A percentile compares a stretch with the other conserved stretches of the same genome.
phyloP scores from a whole-genome alignment of 2,797 vertebrate genomes.

The Rhodeus uyekii region DNA sequence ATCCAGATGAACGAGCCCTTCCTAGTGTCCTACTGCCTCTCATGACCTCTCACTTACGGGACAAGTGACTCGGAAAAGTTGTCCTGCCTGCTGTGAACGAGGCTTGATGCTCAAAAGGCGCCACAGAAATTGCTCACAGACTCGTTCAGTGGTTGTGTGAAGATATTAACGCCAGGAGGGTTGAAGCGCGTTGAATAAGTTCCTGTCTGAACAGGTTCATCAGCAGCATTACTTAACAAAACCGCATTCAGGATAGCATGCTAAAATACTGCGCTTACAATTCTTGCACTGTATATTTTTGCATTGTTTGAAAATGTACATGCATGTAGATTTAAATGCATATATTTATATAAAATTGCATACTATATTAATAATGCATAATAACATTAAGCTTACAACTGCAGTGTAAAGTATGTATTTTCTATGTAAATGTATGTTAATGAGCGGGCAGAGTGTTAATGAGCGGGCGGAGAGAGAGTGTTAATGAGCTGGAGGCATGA shows the following conservation, averaged over 20 bases:
- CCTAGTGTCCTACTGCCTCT: background rate
- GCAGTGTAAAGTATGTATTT: background rate
- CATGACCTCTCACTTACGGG: background rate
- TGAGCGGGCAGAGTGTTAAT: too few species aligned
- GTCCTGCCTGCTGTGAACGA: background rate
- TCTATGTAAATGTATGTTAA: background rate
- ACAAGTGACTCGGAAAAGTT: background rate
- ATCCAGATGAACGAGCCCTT: conserved; percentile 3
- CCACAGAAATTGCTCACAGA: background rate
- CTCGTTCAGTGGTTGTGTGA: background rate
- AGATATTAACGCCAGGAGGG: background rate
- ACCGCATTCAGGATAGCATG: background rate
- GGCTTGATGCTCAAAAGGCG: background rate
- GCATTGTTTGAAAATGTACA: too few species aligned
- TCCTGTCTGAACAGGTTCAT: background rate
- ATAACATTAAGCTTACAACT: background rate
- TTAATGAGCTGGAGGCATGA: too few species aligned
- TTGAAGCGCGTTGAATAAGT: too few species aligned
- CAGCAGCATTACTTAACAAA: background rate
- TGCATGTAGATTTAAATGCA: background rate
- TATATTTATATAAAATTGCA: background rate
- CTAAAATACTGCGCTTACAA: background rate
- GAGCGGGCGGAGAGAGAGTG: too few species aligned
- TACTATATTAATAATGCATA: background rate
- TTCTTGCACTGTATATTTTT: background rate